Conservation (phyloP, 2,888 invertebrate species). For the Polydrusus tereticollis region DNA sequence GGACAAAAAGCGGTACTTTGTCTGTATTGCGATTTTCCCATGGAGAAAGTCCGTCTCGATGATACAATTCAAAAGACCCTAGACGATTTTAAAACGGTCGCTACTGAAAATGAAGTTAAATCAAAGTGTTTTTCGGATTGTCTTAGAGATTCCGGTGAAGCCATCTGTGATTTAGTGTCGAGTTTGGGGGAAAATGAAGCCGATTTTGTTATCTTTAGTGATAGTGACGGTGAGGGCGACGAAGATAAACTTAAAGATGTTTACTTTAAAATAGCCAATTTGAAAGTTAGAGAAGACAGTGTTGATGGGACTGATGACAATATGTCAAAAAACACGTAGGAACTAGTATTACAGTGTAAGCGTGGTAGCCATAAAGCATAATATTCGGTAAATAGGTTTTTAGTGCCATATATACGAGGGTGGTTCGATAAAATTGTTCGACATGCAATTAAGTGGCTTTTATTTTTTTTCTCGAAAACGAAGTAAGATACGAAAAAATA, state of each 20-base stretch:
- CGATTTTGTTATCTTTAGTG: constrained; percentile 55
- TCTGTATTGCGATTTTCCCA: constrained; percentile 62
- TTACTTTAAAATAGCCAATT: constrained; percentile 45
- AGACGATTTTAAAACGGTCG: neutral
- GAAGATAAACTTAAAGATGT: constrained; percentile 48
- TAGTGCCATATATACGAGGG: too few relatives aligned
- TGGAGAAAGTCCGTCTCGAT: constrained; percentile 53
- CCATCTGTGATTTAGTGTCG: constrained; percentile 45
- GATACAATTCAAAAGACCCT: constrained; percentile 28
- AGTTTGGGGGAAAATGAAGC: constrained; percentile 51
- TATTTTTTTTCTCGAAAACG: too few relatives aligned
- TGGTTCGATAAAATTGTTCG: too few relatives aligned
- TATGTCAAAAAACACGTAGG: too few relatives aligned
- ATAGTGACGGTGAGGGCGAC: constrained; percentile 52
- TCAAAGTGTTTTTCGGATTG: constrained; percentile 37
- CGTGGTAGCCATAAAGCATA: too few relatives aligned
- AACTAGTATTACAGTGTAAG: too few relatives aligned
- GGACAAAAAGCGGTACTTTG: constrained; percentile 58
- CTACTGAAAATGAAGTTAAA: neutral
- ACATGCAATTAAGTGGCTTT: too few relatives aligned
- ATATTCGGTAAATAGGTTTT: too few relatives aligned
- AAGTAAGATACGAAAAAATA: too few relatives aligned
- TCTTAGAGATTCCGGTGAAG: constrained; percentile 26
- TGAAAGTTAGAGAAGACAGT: constrained; percentile 33
- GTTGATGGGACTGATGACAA: neutral